These are phyloP conservation scores for Actinia tenebrosa DNA, from an alignment of 64 coral and sea anemone genomes.

Conservation along the genomic window DNA sequence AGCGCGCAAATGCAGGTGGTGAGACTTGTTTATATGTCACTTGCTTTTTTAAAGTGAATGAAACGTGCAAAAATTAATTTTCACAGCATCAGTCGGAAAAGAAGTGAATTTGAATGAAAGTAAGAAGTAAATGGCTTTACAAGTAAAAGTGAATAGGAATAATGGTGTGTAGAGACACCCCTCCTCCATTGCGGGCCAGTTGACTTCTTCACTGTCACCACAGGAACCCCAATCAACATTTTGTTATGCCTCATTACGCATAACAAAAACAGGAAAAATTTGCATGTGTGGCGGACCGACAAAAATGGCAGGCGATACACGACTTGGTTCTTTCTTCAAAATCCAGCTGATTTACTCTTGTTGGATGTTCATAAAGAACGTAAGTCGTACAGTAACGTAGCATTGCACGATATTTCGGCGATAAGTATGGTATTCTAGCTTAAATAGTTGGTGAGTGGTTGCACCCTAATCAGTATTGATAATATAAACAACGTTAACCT, in stretches of 20 bases:
- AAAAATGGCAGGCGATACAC: slow-evolving; percentile 18
- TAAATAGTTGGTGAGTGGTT: too few relatives aligned
- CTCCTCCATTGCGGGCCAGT: not conserved
- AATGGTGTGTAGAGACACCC: too few relatives aligned
- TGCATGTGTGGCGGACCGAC: not conserved
- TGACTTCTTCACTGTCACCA: not conserved
- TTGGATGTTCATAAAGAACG: not conserved
- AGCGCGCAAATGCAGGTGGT: too few relatives aligned
- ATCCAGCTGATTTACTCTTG: not conserved
- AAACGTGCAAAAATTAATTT: not conserved
- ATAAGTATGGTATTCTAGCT: too few relatives aligned
- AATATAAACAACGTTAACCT: too few relatives aligned
- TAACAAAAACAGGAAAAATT: not conserved
- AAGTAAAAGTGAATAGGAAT: not conserved
- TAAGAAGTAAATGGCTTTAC: not conserved
- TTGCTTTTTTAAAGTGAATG: too few relatives aligned
- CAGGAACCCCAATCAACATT: not conserved
- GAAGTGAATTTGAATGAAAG: not conserved
- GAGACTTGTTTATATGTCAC: too few relatives aligned
- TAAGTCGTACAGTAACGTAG: not conserved
- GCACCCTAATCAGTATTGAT: too few relatives aligned
- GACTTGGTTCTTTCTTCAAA: slow-evolving; percentile 7
- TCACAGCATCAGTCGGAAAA: not conserved
- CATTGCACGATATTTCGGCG: too few relatives aligned
- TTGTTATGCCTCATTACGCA: not conserved